Base-by-base conservation (phyloP, 2,888 invertebrate species). In the Dryomyza anilis region DNA sequence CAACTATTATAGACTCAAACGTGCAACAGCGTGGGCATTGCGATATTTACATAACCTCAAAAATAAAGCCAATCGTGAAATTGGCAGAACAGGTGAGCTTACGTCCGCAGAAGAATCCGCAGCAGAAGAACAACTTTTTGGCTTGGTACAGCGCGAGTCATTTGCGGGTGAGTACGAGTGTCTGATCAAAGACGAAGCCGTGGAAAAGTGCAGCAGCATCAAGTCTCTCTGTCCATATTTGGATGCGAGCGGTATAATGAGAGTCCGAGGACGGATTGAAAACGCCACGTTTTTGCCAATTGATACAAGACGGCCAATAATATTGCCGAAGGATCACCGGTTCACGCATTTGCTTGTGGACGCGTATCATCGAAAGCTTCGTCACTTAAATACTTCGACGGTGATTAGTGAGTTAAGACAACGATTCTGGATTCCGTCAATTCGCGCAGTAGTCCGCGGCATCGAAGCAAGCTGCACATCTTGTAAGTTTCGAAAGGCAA, bases 341-440 rank as follows among this genome's bases (percentile, higher is more conserved):
- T n/a, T n/a, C n/a, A n/a, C n/a, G n/a, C n/a, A n/a, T n/a, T n/a
- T n/a, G n/a, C n/a, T n/a, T n/a, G n/a, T n/a, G n/a, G n/a, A n/a
- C n/a, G n/a, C n/a, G n/a, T n/a, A n/a, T n/a, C n/a, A n/a, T n/a
- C n/a, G n/a, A n/a, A n/a, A n/a, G n/a, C n/a, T n/a, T n/a, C n/a
- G n/a, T 19, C 62, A 65, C 30, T 64, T 62, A 52, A 67, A 69
- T 27, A 33, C 12, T 3, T 30, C 63, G 1, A 12, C 63, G 0
- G 63, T 30, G 0, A 27, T 69, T 8, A 64, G 57, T 21, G 64
- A 69, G 62, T 16, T 43, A 4, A 59, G 66, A 5, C 67, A 60
- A 57, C 64, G 60, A 27, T 66, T 57, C 33, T 68, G 64, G 66
- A 48, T 68, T n/a, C 68, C 68, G n/a, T n/a, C n/a, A n/a, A n/a